phyloP scores from a whole-genome alignment of 2,797 vertebrate genomes.

The Tolypeutes matacus region DNA sequence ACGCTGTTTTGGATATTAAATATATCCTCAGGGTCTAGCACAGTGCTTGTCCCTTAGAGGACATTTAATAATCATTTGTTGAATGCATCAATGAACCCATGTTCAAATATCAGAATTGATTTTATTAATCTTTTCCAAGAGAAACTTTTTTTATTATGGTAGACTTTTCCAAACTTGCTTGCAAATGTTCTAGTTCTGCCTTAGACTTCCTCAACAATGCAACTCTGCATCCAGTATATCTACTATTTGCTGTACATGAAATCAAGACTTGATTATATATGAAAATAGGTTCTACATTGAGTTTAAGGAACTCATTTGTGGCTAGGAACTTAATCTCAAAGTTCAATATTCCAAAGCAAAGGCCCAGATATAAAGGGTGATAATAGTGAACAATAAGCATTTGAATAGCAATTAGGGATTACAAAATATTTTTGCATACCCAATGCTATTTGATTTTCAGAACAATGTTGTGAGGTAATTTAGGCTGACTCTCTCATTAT shows the following conservation, averaged over 20 bases:
- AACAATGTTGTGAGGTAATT: neutral
- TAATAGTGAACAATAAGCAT: neutral
- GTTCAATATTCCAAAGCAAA: neutral
- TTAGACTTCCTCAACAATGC: slow-evolving; percentile 14
- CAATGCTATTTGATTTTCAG: neutral
- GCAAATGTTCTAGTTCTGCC: neutral
- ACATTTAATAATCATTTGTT: neutral
- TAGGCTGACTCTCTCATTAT: neutral
- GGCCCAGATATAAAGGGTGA: neutral
- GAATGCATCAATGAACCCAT: neutral
- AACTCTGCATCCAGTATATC: neutral
- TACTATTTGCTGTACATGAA: neutral
- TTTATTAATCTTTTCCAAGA: neutral
- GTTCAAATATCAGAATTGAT: neutral
- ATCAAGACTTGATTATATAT: neutral
- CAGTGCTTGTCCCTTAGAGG: neutral
- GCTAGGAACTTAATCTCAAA: neutral
- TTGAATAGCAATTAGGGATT: neutral
- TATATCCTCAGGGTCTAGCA: neutral
- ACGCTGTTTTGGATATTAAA: neutral
- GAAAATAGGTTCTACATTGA: neutral
- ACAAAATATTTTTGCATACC: neutral
- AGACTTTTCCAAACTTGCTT: neutral
- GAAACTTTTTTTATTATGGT: neutral
- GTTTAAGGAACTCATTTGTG: slow-evolving; percentile 9